Evolutionary conservation across 1,140 invertebrate genomes (phyloP).

Genomic region (Zaprionus davidi): DNA sequence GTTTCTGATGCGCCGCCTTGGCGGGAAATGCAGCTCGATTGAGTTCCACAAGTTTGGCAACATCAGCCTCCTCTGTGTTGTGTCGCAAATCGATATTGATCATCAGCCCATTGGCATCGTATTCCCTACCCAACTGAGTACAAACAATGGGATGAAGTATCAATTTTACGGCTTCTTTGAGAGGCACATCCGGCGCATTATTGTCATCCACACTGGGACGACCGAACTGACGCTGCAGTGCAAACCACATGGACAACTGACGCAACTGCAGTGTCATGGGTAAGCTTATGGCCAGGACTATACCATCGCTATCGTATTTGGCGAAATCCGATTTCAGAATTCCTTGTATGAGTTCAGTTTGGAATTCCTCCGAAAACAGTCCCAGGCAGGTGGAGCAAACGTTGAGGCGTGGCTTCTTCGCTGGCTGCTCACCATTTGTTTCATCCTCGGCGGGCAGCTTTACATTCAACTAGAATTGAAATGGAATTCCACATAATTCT

Average conservation of each 20-base stretch:
- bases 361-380: slow-evolving; percentile 86
- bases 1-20: slow-evolving; percentile 51
- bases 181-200: slow-evolving; percentile 67
- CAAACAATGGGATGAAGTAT: slow-evolving; percentile 74
- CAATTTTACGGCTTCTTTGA: slow-evolving; percentile 77
- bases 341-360: slow-evolving; percentile 84
- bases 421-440: slow-evolving; percentile 23
- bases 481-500: not conserved
- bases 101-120: slow-evolving; percentile 77
- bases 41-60: slow-evolving; percentile 59
- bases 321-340: slow-evolving; percentile 82
- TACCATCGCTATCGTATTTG: slow-evolving; percentile 83
- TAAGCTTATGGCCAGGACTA: slow-evolving; percentile 83
- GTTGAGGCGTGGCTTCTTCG: slow-evolving; percentile 81
- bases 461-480: slow-evolving; percentile 52
- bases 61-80: slow-evolving; percentile 53
- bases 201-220: slow-evolving; percentile 44
- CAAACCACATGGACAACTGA: slow-evolving; percentile 84
- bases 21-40: slow-evolving; percentile 58
- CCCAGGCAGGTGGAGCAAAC: slow-evolving; percentile 87
- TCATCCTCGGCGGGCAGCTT: slow-evolving; percentile 34
- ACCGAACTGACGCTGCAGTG: slow-evolving; percentile 82
- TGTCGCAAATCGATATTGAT: slow-evolving; percentile 73
- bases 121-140: slow-evolving; percentile 58
- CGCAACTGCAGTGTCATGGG: slow-evolving; percentile 84